Evolutionary conservation across 2,113 vertebrate genomes (phyloP).

Genomic region (Semnornis frantzii): DNA sequence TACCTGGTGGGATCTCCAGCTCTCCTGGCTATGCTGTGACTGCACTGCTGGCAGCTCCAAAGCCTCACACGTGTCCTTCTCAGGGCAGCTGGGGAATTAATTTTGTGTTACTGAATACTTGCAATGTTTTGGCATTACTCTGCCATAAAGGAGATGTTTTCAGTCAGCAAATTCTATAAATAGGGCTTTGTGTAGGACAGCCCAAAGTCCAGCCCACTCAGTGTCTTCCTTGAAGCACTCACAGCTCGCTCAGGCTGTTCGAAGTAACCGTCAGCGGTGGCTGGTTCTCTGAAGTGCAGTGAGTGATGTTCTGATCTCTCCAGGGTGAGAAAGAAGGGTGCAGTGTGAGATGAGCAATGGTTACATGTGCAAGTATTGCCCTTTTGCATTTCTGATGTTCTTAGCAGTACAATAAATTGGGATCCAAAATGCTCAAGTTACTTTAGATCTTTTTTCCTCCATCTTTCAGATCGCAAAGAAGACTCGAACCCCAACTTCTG

Average conservation of each 20-base stretch:
- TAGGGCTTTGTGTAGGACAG: background rate
- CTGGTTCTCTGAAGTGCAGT: background rate
- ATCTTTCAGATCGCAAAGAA: slow-evolving; percentile 93
- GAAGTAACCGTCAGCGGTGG: background rate
- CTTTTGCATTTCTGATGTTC: background rate
- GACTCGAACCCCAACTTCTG: slow-evolving; percentile 88
- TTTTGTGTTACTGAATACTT: background rate
- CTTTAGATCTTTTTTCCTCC: slow-evolving; percentile 40
- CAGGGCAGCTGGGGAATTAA: background rate
- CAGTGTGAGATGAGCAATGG: background rate
- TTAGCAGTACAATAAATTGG: background rate
- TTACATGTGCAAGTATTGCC: background rate
- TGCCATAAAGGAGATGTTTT: background rate
- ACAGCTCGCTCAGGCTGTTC: background rate
- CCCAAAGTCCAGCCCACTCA: background rate
- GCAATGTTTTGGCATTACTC: background rate
- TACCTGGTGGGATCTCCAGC: background rate
- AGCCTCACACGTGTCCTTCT: rapidly evolving
- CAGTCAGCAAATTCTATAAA: background rate
- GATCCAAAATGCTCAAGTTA: slow-evolving; percentile 3
- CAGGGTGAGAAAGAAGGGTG: background rate
- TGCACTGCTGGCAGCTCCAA: background rate
- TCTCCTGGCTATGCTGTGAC: background rate
- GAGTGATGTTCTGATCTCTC: background rate
- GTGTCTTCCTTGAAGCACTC: background rate